Conservation (phyloP, 2,797 vertebrate species). For the Alca torda region DNA sequence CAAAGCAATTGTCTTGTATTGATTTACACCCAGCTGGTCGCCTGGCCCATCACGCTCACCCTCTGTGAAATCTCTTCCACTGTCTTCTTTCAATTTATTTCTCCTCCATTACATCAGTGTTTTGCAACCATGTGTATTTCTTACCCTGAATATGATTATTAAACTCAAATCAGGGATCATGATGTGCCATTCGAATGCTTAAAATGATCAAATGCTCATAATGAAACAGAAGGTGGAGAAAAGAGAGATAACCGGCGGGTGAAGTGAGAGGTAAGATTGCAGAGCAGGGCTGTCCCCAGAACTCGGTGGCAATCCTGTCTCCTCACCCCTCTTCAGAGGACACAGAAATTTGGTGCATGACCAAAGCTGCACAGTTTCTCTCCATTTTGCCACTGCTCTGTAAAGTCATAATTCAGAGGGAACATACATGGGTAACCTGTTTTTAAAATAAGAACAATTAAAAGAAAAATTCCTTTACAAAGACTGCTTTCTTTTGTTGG, state of each 20-base stretch:
- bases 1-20: neutral
- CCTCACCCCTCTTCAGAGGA: neutral
- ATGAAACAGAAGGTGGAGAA: neutral
- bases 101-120: neutral
- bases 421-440: rapidly evolving
- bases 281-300: neutral
- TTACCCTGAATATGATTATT: neutral
- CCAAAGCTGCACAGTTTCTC: neutral
- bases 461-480: neutral
- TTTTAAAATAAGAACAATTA: neutral
- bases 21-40: neutral
- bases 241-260: neutral
- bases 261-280: neutral
- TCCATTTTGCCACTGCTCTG: neutral
- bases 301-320: rapidly evolving
- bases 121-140: neutral
- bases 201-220: neutral
- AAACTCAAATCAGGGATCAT: neutral
- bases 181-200: neutral
- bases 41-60: neutral
- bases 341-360: rapidly evolving
- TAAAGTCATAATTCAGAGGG: neutral
- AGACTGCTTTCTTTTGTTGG: neutral
- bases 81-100: neutral
- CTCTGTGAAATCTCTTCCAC: neutral